phyloP scores from a whole-genome alignment of 2,113 vertebrate species.

The Laterallus jamaicensis region DNA sequence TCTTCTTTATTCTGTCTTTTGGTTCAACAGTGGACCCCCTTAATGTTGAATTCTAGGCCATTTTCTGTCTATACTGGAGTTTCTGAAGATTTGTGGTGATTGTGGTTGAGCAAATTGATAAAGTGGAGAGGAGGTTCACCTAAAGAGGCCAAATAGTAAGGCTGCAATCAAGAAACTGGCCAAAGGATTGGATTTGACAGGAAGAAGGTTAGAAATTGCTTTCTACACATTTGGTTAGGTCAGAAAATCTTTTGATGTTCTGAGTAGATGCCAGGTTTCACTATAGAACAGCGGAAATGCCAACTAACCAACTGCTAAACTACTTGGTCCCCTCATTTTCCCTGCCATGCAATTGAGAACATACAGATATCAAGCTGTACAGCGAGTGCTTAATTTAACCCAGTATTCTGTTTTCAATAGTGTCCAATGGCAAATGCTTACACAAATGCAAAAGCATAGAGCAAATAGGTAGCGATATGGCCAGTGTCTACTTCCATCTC shows the following conservation, averaged over 20 bases:
- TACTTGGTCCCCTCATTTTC: accelerated
- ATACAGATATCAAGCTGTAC: background rate
- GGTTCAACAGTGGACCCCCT: background rate
- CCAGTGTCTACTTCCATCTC: background rate
- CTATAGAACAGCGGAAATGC: background rate
- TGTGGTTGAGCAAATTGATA: background rate
- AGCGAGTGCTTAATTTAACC: background rate
- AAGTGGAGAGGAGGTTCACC: background rate
- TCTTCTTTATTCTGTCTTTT: background rate
- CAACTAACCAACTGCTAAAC: background rate
- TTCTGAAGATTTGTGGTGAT: background rate
- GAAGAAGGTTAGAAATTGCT: background rate
- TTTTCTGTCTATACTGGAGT: background rate
- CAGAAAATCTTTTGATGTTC: background rate
- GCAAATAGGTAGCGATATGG: background rate
- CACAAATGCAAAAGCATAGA: background rate
- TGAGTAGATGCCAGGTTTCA: background rate
- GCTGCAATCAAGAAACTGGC: background rate
- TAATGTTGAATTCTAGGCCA: background rate
- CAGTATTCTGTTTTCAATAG: background rate
- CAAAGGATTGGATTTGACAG: background rate
- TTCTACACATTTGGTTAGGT: background rate
- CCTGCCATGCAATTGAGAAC: background rate
- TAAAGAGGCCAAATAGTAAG: background rate
- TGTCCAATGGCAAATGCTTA: background rate